A percentile compares a stretch with the other conserved stretches of the same genome.
Evolutionary conservation across 2,113 vertebrate species (phyloP).

Genomic region (Chascanopsetta lugubris): DNA sequence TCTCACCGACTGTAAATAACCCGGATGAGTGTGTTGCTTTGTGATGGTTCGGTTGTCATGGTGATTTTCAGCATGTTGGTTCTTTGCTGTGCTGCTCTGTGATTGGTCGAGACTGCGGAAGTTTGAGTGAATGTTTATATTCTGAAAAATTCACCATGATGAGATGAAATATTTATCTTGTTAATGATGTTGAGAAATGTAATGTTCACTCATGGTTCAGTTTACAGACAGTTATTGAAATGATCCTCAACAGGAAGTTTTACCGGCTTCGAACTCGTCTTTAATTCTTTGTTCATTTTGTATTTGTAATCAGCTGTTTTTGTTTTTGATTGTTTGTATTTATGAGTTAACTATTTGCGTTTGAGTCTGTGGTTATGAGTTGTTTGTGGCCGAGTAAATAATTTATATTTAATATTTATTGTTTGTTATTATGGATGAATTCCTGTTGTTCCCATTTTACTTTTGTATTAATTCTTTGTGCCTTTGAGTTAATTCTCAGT

Average conservation of each 20-base stretch:
- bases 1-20: slow-evolving; percentile 39
- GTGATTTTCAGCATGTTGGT: slow-evolving; percentile 62
- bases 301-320: too few relatives aligned
- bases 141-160: slow-evolving; percentile 12
- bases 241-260: background rate
- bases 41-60: slow-evolving; percentile 49
- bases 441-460: too few relatives aligned
- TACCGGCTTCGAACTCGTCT: too few relatives aligned
- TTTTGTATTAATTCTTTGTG: too few relatives aligned
- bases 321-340: too few relatives aligned
- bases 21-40: slow-evolving; percentile 39
- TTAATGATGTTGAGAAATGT: background rate
- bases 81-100: slow-evolving; percentile 42
- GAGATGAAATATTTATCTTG: slow-evolving; percentile 25
- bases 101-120: slow-evolving; percentile 32
- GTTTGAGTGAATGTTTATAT: slow-evolving; percentile 24
- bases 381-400: too few relatives aligned
- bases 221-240: background rate
- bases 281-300: too few relatives aligned
- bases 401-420: too few relatives aligned
- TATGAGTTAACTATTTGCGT: too few relatives aligned
- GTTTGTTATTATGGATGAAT: too few relatives aligned
- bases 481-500: too few relatives aligned
- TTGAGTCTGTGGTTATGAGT: too few relatives aligned
- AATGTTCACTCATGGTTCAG: background rate